Evolutionary conservation across 2,888 invertebrate species (phyloP).

Genomic region (Hyppa rectilinea): DNA sequence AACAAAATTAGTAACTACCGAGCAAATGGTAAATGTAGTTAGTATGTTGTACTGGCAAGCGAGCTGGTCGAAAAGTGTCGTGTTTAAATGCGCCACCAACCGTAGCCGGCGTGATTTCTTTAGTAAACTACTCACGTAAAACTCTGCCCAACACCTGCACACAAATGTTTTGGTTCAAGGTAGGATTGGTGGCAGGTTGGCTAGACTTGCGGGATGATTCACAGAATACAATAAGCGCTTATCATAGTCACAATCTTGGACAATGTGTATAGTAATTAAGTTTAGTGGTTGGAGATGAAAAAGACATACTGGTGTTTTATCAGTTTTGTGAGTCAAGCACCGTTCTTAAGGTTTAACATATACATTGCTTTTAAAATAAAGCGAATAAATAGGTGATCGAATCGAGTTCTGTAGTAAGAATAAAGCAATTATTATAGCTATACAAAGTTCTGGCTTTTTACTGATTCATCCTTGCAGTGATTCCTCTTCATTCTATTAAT

Average conservation of each 20-base stretch:
- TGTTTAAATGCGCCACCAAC: constrained; percentile 65
- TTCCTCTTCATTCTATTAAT: too few relatives aligned
- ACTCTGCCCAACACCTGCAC: constrained; percentile 81
- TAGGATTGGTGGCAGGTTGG: constrained; percentile 8
- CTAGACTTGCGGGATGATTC: neutral
- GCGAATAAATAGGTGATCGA: neutral
- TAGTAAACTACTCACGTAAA: constrained; percentile 85
- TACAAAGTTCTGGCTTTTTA: too few relatives aligned
- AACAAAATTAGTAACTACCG: neutral
- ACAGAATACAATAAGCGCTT: neutral
- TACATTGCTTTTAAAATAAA: neutral
- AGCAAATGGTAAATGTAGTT: constrained; percentile 46
- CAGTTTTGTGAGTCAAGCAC: neutral
- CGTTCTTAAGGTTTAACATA: neutral
- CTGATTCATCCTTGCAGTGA: too few relatives aligned
- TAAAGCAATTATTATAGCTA: too few relatives aligned
- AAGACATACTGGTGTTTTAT: neutral
- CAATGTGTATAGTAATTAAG: too few relatives aligned
- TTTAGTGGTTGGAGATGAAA: neutral
- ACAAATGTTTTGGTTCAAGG: constrained; percentile 61
- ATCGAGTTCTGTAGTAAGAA: neutral
- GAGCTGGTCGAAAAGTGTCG: constrained; percentile 61
- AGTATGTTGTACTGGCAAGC: constrained; percentile 43
- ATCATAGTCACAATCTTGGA: neutral
- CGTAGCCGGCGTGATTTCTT: constrained; percentile 79